Evolutionary conservation across 1,140 invertebrate genomes (phyloP).

Genomic region (Diabrotica virgifera): DNA sequence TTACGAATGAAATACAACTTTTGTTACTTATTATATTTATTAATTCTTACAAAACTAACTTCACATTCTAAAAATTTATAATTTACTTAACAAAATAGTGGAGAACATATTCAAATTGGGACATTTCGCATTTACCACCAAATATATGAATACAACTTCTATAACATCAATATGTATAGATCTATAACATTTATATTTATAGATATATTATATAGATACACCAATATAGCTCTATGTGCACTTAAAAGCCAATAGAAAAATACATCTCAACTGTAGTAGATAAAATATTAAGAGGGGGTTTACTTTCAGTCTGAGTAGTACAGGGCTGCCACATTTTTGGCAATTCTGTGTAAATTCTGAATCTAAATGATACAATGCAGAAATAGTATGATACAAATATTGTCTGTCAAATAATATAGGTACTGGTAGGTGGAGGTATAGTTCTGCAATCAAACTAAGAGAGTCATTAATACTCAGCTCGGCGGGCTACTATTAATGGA

Average conservation of each 20-base stretch:
- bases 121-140: neutral
- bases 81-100: neutral
- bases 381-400: too few relatives aligned
- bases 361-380: too few relatives aligned
- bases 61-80: neutral
- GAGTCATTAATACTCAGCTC: too few relatives aligned
- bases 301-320: neutral
- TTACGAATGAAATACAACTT: neutral
- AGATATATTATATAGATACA: neutral
- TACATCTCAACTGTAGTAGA: neutral
- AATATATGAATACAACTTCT: neutral
- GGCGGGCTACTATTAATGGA: too few relatives aligned
- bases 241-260: slow-evolving; percentile 1
- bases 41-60: neutral
- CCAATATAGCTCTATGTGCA: neutral
- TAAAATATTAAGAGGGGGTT: neutral
- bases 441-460: too few relatives aligned
- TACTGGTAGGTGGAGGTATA: too few relatives aligned
- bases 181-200: neutral
- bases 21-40: neutral
- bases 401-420: too few relatives aligned
- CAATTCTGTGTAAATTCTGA: neutral
- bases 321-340: neutral
- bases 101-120: neutral
- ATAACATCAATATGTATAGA: neutral